Conservation (phyloP, 2,113 vertebrate species). For the Hypanus sabinus region DNA sequence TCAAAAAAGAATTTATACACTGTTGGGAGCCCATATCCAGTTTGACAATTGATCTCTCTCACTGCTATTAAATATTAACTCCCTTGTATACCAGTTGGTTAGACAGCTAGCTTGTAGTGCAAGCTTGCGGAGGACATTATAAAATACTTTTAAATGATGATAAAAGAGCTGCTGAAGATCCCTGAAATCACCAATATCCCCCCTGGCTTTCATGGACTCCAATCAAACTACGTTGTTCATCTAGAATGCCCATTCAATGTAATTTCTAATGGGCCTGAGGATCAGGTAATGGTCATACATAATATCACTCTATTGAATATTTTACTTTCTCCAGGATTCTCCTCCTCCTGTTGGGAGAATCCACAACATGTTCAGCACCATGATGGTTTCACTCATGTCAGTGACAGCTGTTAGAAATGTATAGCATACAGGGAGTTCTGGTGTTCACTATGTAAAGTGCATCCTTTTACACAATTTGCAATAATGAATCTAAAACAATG, state of each 20-base stretch:
- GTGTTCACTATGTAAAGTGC: slow-evolving; percentile 34
- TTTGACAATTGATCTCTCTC: slow-evolving; percentile 45
- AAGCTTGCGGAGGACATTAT: slow-evolving; percentile 65
- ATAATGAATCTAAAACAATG: neutral
- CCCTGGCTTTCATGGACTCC: slow-evolving; percentile 61
- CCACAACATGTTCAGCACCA: slow-evolving; percentile 46
- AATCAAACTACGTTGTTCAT: slow-evolving; percentile 60
- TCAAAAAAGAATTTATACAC: neutral
- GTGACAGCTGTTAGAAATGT: slow-evolving; percentile 39
- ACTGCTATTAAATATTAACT: slow-evolving; percentile 57
- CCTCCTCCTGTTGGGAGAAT: slow-evolving; percentile 61
- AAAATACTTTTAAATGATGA: slow-evolving; percentile 63
- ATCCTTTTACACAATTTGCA: slow-evolving; percentile 25
- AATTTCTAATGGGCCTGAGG: slow-evolving; percentile 66
- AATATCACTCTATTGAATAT: slow-evolving; percentile 62
- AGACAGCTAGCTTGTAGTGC: slow-evolving; percentile 62
- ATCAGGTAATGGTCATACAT: slow-evolving; percentile 71
- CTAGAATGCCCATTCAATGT: slow-evolving; percentile 68
- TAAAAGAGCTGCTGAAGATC: slow-evolving; percentile 65
- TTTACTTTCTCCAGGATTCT: slow-evolving; percentile 46
- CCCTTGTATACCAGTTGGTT: slow-evolving; percentile 65
- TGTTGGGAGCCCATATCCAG: too few species aligned
- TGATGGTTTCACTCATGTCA: slow-evolving; percentile 40
- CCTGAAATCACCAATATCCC: slow-evolving; percentile 45
- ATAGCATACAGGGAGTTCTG: slow-evolving; percentile 40